Percentiles rank a stretch among this genome's conserved stretches.
phyloP scores from a whole-genome alignment of 1,140 invertebrate genomes.

The Olivierus martensii region DNA sequence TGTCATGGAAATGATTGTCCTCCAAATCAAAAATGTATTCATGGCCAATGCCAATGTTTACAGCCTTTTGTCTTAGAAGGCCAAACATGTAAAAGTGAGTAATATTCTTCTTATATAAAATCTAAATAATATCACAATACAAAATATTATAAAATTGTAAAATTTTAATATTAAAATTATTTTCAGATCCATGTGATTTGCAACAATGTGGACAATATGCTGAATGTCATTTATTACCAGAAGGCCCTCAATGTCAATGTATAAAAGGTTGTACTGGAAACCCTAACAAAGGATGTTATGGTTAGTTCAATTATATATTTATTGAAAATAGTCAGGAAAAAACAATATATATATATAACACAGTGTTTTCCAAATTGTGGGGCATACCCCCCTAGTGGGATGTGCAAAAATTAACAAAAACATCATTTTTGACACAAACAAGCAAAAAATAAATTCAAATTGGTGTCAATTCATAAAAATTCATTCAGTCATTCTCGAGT shows the following conservation, averaged over 20 bases:
- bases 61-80: constrained; percentile 21
- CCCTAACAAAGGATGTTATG: constrained; percentile 21
- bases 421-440: no score
- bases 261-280: constrained; percentile 21
- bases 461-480: no score
- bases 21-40: constrained; percentile 74
- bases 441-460: no score
- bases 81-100: constrained; percentile 20
- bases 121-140: not conserved
- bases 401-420: no score
- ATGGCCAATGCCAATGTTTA: constrained; percentile 29
- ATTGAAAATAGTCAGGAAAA: no score
- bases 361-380: no score
- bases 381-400: no score
- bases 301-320: no score
- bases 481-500: no score
- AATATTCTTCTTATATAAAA: constrained; percentile 2
- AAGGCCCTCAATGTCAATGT: constrained; percentile 20
- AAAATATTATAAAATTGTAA: constrained; percentile 1
- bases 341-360: no score
- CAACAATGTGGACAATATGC: constrained; percentile 21
- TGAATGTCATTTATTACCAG: constrained; percentile 15
- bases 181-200: constrained; percentile 23
- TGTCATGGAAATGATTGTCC: constrained; percentile 67
- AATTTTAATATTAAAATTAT: not conserved